Evolutionary conservation across 64 coral and sea anemone species (phyloP).

Genomic region (Montipora efflorescens): DNA sequence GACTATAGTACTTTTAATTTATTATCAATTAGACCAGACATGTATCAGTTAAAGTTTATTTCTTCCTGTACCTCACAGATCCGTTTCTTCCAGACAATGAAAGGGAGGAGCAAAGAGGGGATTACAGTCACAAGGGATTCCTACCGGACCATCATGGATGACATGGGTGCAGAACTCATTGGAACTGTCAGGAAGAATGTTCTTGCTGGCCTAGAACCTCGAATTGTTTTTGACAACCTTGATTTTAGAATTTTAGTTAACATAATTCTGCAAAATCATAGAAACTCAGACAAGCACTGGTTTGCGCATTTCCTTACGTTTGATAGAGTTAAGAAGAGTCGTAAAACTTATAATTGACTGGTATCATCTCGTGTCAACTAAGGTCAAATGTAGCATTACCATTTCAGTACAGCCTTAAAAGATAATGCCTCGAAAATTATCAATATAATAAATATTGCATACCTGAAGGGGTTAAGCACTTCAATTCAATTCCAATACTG

Average conservation of each 20-base stretch:
- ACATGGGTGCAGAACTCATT: constrained; percentile 56
- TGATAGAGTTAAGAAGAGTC: constrained; percentile 38
- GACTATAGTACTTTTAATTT: too few species aligned
- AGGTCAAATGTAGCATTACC: too few species aligned
- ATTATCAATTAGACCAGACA: too few species aligned
- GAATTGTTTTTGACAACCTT: constrained; percentile 58
- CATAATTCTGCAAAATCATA: constrained; percentile 21
- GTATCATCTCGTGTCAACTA: too few species aligned
- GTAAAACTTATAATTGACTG: too few species aligned
- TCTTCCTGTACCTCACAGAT: not conserved
- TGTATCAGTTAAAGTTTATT: not conserved
- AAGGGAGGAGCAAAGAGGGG: constrained; percentile 31
- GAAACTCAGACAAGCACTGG: constrained; percentile 57
- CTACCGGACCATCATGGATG: constrained; percentile 51
- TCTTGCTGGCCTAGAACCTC: constrained; percentile 17
- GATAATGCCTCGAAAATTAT: too few species aligned
- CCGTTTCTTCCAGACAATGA: constrained; percentile 20
- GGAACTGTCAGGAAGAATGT: constrained; percentile 31
- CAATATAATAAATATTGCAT: too few species aligned
- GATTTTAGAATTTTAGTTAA: constrained; percentile 69
- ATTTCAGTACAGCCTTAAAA: too few species aligned
- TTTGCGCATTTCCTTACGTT: constrained; percentile 46
- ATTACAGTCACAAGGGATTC: constrained; percentile 52
- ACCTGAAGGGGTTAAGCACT: too few species aligned
- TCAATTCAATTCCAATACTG: too few species aligned